Evolutionary conservation across 2,113 vertebrate species (phyloP), one percentile per base, ranked within the genome.

Genomic region (Xerus inauris): DNA sequence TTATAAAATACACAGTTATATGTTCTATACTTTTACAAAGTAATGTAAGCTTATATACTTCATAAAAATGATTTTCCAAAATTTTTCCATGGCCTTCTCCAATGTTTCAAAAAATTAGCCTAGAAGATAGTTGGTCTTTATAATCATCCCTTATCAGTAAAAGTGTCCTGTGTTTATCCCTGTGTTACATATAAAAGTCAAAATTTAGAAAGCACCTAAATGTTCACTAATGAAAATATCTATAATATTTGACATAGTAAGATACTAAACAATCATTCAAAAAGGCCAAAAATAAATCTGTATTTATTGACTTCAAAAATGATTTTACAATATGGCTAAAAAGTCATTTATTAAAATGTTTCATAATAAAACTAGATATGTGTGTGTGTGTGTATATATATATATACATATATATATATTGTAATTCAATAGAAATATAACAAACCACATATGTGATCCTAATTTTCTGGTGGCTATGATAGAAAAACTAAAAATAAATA

Each of bases 401-500:
- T n/a, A n/a, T n/a, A n/a, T n/a, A n/a, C n/a, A n/a, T n/a, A n/a
- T n/a, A 80, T 65, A 40, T 57, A 3, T 51, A 67, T 11, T 72
- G 8, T 10, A 51, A 71, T 38, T 54, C 47, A 69, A 47, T 69
- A 62, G 9, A 88, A 79, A 51, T 79, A 87, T 49, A 72, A 87
- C 51, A 8, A 64, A 87, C 8, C 10, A 85, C 32, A 45, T n/a
- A 87, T 32, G 10, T 49, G 62, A 89, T 62, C 80, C 69, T 64
- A 87, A 87, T 54, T 92, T 64, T 86, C 45, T 77, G n/a, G 26
- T 72, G n/a, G 11, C 6, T 69, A 87, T 32, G 83, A 59, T 38
- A 67, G 13, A n/a, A 85, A 92, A 64, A 30, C 14, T 76, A 89
- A 93, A 96, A 94, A 51, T 42, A 82, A 77, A 17, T 81, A 71